Evolutionary conservation across 2,888 invertebrate genomes (phyloP).

Genomic region (Andrena trimmerana): DNA sequence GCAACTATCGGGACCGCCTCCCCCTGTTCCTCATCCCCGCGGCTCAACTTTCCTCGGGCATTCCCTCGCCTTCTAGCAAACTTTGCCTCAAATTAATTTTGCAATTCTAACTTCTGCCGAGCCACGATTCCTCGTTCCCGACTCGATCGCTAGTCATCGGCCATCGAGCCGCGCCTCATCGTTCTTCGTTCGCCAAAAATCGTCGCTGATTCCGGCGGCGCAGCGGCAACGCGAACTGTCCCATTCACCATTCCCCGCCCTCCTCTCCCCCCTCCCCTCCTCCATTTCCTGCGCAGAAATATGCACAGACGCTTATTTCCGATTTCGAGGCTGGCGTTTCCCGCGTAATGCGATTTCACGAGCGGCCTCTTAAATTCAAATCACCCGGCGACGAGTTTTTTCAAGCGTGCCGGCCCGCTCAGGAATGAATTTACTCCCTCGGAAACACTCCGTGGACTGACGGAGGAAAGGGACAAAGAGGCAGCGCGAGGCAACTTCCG

Average conservation of each 20-base stretch:
- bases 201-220: neutral
- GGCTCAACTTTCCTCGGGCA: conserved; percentile 34
- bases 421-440: conserved; percentile 53
- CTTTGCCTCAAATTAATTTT: conserved; percentile 79
- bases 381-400: conserved; percentile 51
- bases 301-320: conserved; percentile 34
- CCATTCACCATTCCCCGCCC: neutral
- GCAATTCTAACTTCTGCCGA: conserved; percentile 75
- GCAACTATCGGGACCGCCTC: conserved; percentile 25
- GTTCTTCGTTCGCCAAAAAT: neutral
- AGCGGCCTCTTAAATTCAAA: conserved; percentile 56
- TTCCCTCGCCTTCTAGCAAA: conserved; percentile 62
- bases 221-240: neutral
- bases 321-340: conserved; percentile 14
- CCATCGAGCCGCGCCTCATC: neutral
- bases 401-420: conserved; percentile 37
- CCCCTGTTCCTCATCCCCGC: neutral
- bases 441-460: conserved; percentile 22
- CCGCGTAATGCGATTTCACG: conserved; percentile 52
- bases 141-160: conserved; percentile 24
- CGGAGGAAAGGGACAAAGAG: neutral
- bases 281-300: neutral
- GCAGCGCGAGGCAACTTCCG: conserved; percentile 37
- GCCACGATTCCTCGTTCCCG: conserved; percentile 15
- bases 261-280: neutral